phyloP scores from a whole-genome alignment of 2,888 invertebrate species.

The Drosophila cognata region DNA sequence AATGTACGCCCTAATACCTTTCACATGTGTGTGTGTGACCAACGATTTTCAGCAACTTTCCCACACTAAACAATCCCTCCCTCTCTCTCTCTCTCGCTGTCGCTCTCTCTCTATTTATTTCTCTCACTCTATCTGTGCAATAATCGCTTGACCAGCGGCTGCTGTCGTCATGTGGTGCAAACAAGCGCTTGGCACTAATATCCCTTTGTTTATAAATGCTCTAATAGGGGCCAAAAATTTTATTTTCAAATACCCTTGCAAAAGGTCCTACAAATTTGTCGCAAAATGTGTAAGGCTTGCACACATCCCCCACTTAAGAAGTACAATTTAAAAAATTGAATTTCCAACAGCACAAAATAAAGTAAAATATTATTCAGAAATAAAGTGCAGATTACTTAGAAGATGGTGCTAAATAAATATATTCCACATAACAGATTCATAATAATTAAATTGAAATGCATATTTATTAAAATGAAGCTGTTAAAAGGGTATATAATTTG shows the following conservation, averaged over 20 bases:
- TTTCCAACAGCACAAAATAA: not conserved
- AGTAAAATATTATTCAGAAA: not conserved
- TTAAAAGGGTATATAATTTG: not conserved
- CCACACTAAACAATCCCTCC: not conserved
- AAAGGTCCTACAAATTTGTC: not conserved
- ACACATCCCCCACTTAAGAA: not conserved
- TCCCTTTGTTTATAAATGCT: conserved; percentile 82
- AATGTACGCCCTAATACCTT: conserved; percentile 77
- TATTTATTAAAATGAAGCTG: not conserved
- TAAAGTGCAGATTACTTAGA: not conserved
- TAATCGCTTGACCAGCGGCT: conserved; percentile 51
- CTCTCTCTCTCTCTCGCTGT: not conserved
- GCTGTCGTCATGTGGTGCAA: conserved; percentile 55
- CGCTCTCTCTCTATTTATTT: not conserved
- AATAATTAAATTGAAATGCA: not conserved
- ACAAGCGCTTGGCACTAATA: conserved; percentile 68
- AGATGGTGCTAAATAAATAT: not conserved
- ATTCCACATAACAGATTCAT: not conserved
- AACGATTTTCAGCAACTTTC: conserved; percentile 4
- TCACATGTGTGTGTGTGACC: conserved; percentile 19
- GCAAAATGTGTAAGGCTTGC: not conserved
- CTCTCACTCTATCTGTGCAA: conserved; percentile 14
- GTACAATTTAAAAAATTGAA: not conserved
- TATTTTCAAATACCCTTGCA: conserved; percentile 25
- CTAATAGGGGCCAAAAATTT: conserved; percentile 74